Base-by-base conservation (phyloP, 2,797 vertebrate species). In the Brachyalestes nurse region DNA sequence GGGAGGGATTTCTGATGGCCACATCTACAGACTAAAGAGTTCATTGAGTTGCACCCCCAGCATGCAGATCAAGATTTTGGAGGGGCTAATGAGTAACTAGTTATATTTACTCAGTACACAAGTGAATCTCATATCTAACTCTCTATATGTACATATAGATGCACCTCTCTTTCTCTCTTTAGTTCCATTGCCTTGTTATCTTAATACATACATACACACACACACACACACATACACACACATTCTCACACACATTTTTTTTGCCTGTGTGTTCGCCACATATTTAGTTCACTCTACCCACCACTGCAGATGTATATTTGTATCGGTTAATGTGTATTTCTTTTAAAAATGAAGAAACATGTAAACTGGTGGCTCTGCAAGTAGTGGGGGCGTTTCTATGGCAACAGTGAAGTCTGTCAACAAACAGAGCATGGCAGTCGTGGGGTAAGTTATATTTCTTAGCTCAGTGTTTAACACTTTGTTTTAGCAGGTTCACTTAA, bases 321-420 rank as follows among this genome's bases (percentile, higher is more conserved):
- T 17, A 66, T 17, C 3, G 14, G 49, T 51, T 51, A 51, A 51
- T 51, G 14, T 51, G 14, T 6, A 16, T 51, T 51, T 51, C 2
- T 51, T 2, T 16, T 53, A 17, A 1, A 60, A 60, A 60, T 5
- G 23, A 5, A 6, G 0, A 0, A 60, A 7, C 19, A 0, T 23
- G 14, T 53, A 21, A 17, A 16, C 40, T 45, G 47, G n/a, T n/a
- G n/a, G n/a, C n/a, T n/a, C n/a, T n/a, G n/a, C n/a, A n/a, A n/a
- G n/a, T n/a, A 2, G 75, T 2, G 28, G 47, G 28, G 64, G 55
- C n/a, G 47, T 67, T 55, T 34, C 78, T 70, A 82, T 82, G 77
- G 82, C 57, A 82, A 87, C 82, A 38, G 69, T 28, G 10, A 16
- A 71, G 51, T 40, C 47, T 10, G 45, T 73, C 78, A 82, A 86